These are phyloP conservation scores for Chloroceryle aenea DNA, from an alignment of 2,113 vertebrate genomes.

Conservation along the genomic window DNA sequence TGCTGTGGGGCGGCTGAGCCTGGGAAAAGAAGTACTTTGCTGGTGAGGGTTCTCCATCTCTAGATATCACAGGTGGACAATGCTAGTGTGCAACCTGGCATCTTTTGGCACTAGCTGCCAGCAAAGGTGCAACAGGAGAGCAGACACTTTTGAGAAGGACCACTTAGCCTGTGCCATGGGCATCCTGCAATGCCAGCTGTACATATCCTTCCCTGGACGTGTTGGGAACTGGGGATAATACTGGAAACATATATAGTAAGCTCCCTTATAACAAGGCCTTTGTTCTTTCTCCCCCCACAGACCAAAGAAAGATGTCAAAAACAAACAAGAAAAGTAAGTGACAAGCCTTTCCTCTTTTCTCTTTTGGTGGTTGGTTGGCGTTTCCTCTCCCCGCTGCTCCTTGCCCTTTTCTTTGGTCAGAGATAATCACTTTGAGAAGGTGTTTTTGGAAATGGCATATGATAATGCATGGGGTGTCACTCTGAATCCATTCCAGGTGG, in stretches of 20 bases:
- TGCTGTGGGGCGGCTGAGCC: background rate
- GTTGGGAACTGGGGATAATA: background rate
- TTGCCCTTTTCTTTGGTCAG: constrained; percentile 30
- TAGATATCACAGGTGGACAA: background rate
- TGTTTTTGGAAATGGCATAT: constrained; percentile 40
- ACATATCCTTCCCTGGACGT: background rate
- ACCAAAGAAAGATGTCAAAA: constrained; percentile 91
- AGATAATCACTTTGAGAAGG: constrained; percentile 19
- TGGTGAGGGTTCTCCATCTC: background rate
- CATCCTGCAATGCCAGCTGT: background rate
- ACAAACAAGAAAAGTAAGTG: constrained; percentile 96
- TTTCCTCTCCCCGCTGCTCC: constrained; percentile 43
- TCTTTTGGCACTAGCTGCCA: background rate
- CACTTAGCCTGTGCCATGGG: background rate
- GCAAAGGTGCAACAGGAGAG: background rate
- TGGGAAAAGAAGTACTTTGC: background rate
- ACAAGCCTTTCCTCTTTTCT: constrained; percentile 21
- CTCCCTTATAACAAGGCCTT: constrained; percentile 53
- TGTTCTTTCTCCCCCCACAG: constrained; percentile 77
- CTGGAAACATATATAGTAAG: background rate
- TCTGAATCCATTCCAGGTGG: constrained; percentile 70
- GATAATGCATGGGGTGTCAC: constrained; percentile 11
- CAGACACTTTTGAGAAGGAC: background rate
- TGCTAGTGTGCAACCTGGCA: background rate
- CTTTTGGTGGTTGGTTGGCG: constrained; percentile 51